Percentiles rank a stretch among this genome's conserved stretches.
These are phyloP conservation scores for Enteromius radiatus DNA, from an alignment of 2,797 vertebrate species.

Conservation along the genomic window DNA sequence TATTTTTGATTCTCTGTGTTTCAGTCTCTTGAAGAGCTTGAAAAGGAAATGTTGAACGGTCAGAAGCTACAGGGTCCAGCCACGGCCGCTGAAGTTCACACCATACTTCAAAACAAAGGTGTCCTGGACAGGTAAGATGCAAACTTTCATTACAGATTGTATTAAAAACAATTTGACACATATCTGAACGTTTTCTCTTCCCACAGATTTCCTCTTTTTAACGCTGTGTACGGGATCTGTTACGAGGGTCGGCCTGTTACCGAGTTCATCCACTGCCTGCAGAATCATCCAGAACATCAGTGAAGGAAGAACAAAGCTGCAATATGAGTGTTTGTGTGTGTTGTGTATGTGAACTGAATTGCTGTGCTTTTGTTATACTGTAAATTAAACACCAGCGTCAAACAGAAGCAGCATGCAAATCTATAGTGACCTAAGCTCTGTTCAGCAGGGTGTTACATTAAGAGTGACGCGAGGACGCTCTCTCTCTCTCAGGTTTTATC, in stretches of 20 bases:
- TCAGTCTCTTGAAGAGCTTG: conserved; percentile 93
- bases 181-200: neutral
- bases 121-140: conserved; percentile 85
- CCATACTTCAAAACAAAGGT: conserved; percentile 88
- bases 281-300: conserved; percentile 95
- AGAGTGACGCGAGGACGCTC: neutral
- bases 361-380: neutral
- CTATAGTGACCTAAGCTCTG: neutral
- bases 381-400: neutral
- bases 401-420: neutral
- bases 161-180: neutral
- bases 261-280: conserved; percentile 90
- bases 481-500: conserved; percentile 1
- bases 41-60: conserved; percentile 95
- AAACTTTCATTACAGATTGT: neutral
- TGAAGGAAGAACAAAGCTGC: conserved; percentile 58
- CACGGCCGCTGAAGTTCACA: conserved; percentile 89
- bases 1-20: conserved; percentile 7
- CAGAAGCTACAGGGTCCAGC: conserved; percentile 97
- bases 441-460: neutral
- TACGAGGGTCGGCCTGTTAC: conserved; percentile 84
- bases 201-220: conserved; percentile 94
- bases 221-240: conserved; percentile 90
- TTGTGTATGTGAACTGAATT: neutral
- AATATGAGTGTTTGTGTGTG: neutral